phyloP scores from a whole-genome alignment of 2,113 vertebrate genomes.

The Progne subis region DNA sequence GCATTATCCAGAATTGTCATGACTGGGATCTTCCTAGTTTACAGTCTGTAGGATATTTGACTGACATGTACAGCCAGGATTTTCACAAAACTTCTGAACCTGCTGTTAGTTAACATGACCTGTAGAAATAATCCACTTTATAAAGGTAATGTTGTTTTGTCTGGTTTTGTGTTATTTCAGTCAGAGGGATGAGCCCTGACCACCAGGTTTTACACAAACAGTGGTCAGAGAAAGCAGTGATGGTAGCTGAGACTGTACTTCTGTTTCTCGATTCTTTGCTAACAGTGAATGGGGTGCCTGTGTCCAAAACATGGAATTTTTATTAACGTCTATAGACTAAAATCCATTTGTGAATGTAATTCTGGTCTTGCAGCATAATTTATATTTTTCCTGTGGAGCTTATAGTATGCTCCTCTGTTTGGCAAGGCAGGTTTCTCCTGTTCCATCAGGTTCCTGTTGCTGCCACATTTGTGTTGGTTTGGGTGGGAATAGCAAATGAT shows the following conservation, averaged over 20 bases:
- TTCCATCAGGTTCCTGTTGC: neutral
- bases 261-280: neutral
- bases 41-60: neutral
- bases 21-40: neutral
- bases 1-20: neutral
- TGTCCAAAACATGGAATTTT: neutral
- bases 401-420: neutral
- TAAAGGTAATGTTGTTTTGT: neutral
- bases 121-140: neutral
- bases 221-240: neutral
- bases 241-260: neutral
- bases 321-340: neutral
- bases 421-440: neutral
- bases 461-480: neutral
- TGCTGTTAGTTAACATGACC: neutral
- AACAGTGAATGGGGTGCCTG: neutral
- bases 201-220: neutral
- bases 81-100: neutral
- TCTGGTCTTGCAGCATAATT: neutral
- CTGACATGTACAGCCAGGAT: neutral
- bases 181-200: neutral
- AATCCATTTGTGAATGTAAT: neutral
- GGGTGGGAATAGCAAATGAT: neutral
- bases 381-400: neutral
- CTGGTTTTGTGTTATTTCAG: neutral